These are phyloP conservation scores for Oreonectes daqikongensis DNA, from an alignment of 2,797 vertebrate genomes.

Conservation along the genomic window DNA sequence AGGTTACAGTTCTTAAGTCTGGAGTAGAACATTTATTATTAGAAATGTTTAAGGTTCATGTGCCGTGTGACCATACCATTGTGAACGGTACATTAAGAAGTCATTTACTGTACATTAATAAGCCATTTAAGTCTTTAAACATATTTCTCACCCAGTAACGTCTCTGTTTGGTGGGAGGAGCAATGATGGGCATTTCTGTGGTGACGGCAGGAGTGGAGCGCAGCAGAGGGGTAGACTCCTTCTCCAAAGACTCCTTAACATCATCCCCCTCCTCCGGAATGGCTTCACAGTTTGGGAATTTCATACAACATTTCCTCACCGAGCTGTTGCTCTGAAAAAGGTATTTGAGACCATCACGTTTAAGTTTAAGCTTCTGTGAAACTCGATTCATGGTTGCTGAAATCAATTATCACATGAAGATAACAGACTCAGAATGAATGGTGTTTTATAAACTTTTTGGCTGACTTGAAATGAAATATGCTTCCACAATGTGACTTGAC, in stretches of 20 bases:
- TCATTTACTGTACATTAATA: too few relatives aligned
- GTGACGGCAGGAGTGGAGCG: constrained; percentile 45
- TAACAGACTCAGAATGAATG: neutral
- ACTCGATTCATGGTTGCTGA: neutral
- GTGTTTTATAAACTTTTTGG: neutral
- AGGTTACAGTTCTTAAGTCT: too few relatives aligned
- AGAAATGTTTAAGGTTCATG: too few relatives aligned
- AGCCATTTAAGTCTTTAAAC: too few relatives aligned
- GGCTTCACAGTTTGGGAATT: constrained; percentile 61
- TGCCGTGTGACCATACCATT: too few relatives aligned
- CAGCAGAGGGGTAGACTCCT: constrained; percentile 61
- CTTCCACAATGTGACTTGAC: neutral
- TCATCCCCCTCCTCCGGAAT: constrained; percentile 65
- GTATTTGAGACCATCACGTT: neutral
- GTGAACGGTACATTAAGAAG: too few relatives aligned
- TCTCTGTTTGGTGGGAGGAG: constrained; percentile 31
- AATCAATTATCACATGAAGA: neutral
- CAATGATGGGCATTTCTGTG: constrained; percentile 52
- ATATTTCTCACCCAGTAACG: constrained; percentile 84
- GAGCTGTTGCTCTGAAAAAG: constrained; percentile 58
- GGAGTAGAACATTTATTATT: too few relatives aligned
- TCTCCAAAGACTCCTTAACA: constrained; percentile 60
- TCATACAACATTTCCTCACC: constrained; percentile 54
- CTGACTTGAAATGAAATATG: neutral
- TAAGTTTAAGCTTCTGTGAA: neutral